Percentiles rank a stretch among this genome's conserved stretches.
These are phyloP conservation scores for Drymodes brunneopygia DNA, from an alignment of 2,113 vertebrate species.

Conservation along the genomic window DNA sequence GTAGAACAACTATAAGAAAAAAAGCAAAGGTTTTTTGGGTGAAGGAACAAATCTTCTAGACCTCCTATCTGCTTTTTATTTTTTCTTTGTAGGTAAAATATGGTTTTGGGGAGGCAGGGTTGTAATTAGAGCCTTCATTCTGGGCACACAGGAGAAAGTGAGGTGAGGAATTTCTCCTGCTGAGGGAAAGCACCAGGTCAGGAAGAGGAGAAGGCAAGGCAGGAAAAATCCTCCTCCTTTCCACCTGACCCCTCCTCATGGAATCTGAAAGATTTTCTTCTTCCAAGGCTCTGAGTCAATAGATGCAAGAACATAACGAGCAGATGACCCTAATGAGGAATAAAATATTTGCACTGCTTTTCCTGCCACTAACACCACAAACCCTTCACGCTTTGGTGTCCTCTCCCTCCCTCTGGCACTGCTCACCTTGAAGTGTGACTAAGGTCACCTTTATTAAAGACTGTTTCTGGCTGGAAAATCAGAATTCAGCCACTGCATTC, in stretches of 20 bases:
- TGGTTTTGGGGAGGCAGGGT: accelerated
- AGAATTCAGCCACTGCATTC: neutral
- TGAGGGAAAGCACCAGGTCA: neutral
- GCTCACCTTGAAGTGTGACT: neutral
- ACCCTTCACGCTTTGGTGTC: neutral
- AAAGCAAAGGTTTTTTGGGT: neutral
- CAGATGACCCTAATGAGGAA: neutral
- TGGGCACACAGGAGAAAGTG: neutral
- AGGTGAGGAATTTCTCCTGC: neutral
- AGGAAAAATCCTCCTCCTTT: neutral
- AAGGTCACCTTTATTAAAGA: constrained; percentile 24
- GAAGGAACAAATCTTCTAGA: neutral
- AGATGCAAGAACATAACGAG: neutral
- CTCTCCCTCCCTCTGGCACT: neutral
- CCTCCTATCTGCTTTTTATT: neutral
- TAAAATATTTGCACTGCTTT: neutral
- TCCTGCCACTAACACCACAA: neutral
- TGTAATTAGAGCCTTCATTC: neutral
- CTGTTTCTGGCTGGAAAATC: neutral
- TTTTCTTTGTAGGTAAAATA: neutral
- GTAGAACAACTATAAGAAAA: neutral
- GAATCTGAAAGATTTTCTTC: neutral
- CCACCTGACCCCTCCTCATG: neutral
- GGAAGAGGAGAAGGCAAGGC: neutral
- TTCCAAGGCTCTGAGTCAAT: neutral